These are phyloP conservation scores for Ylistrum balloti DNA, from an alignment of 1,140 invertebrate genomes.

Conservation along the genomic window DNA sequence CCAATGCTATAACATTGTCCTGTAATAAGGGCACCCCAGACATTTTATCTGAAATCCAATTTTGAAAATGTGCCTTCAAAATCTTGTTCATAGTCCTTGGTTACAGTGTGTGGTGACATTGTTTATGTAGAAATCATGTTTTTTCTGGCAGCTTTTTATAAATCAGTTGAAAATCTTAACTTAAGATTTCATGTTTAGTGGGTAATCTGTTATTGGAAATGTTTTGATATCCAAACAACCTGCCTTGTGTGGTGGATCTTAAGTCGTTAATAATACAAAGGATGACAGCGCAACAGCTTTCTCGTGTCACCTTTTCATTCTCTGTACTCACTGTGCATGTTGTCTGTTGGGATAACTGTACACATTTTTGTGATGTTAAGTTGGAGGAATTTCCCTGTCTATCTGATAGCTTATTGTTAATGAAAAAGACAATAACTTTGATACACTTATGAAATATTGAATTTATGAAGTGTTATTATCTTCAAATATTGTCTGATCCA, in stretches of 20 bases:
- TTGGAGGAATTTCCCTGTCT: not conserved
- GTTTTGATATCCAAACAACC: slow-evolving; percentile 25
- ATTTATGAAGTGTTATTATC: too few relatives aligned
- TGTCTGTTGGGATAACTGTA: not conserved
- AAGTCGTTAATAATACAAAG: not conserved
- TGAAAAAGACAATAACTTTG: not conserved
- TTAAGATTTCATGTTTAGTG: not conserved
- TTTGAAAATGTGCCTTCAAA: not conserved
- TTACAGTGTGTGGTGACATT: not conserved
- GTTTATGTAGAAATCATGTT: not conserved
- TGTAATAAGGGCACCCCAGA: too few relatives aligned
- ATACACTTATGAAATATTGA: not conserved
- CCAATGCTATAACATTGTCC: too few relatives aligned
- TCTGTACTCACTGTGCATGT: not conserved
- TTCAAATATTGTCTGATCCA: too few relatives aligned
- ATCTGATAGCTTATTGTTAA: not conserved
- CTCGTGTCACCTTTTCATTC: not conserved
- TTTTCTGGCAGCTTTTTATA: not conserved
- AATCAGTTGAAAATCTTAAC: not conserved
- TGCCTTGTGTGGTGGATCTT: not conserved
- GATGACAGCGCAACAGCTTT: not conserved
- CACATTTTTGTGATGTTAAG: not conserved
- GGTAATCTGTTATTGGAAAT: not conserved
- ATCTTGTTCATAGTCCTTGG: not conserved
- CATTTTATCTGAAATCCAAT: too few relatives aligned